Evolutionary conservation across 2,888 invertebrate species (phyloP), one percentile per base, ranked within the genome.

Genomic region (Itoplectis maculator): DNA sequence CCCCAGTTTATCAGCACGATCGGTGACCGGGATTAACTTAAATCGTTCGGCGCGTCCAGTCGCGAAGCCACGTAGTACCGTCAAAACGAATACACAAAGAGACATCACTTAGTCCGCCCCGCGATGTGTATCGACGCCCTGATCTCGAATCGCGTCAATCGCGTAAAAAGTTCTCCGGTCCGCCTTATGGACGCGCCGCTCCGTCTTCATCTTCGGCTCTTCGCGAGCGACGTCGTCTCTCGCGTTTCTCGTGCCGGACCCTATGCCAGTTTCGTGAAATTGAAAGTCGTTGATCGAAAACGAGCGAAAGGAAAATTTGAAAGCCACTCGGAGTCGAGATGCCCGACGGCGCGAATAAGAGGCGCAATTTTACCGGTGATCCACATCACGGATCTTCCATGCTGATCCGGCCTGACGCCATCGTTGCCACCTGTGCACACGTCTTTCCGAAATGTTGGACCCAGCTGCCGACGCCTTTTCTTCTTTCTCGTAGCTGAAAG

Each of bases 1-100:
- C 87, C 89, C 86, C 70, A 81, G 82, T 89, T 88, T 89, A 91
- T 90, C 90, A 86, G 79, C n/a, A n/a, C 83, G 87, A 91, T 91
- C 90, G 86, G 82, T 82, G 81, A 82, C 79, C 79, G 84, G 88
- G 91, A 91, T 91, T 91, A 91, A 89, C 88, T 90, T 86, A 80
- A 86, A 88, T 84, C 86, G 85, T 81, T 81, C 51, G 49, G 37
- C 54, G 29, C 54, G 23, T 45, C 5, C 51, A 61, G 81, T 76
- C 45, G 65, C 45, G 42, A 65, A 45, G 23, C 65, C 45, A 65
- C 11, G 29, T 29, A 29, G n/a, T 20, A 77, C 61, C 54, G 59
- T 68, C 45, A 56, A 5, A 29, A 73, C 77, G 68, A 81, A 82
- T 80, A 79, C 69, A 49, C 72, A 68, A 70, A 49, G 66, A 70